Base-by-base conservation (phyloP, 2,888 invertebrate genomes). In the Tribolium freemani region DNA sequence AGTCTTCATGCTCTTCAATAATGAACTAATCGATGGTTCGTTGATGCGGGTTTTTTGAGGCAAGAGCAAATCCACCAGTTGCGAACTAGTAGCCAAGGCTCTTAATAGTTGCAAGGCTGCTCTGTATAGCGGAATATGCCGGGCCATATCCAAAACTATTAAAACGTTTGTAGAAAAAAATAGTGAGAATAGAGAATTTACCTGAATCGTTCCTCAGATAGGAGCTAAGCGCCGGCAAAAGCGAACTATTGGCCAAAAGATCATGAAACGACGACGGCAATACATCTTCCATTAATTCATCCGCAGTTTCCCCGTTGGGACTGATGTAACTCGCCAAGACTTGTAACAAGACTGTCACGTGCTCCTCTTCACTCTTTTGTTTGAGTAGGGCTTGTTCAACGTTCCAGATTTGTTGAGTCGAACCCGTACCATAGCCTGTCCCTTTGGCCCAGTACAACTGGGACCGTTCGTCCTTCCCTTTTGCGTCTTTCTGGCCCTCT, bases 381-480 rank as follows among this genome's bases (percentile, higher is more conserved):
- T 96, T 89, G 75, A 95, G 87, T 60, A 98, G 87, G n/a, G 97
- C 96, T 84, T 96, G 96, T 83, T 98, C 97, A 44, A 98, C 96
- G 87, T 98, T 97, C 98, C 98, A 98, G 53, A 96, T 96, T 85
- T 97, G 97, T 76, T 95, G 94, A 8, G 96, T 98, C 16, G 96
- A 96, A 20, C 98, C 98, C 0, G 97, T 97, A 57, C 98, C 98
- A 87, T 97, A 98, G 0, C 98, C 98, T 1, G 98, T 98, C 50
- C 97, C 97, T 86, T 98, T 97, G 0, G 97, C 97, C 97, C 97
- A 97, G 87, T 97, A 96, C 77, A 93, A 88, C 82, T 94, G 94
- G 92, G 80, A 53, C 91, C 21, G 76, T 26, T 86, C 86, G 54
- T 86, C 86, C 69, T 85, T 85, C 44, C 76, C 67, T 81, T 84